Conservation (phyloP, 2,113 vertebrate genomes). For the Tursiops truncatus region DNA sequence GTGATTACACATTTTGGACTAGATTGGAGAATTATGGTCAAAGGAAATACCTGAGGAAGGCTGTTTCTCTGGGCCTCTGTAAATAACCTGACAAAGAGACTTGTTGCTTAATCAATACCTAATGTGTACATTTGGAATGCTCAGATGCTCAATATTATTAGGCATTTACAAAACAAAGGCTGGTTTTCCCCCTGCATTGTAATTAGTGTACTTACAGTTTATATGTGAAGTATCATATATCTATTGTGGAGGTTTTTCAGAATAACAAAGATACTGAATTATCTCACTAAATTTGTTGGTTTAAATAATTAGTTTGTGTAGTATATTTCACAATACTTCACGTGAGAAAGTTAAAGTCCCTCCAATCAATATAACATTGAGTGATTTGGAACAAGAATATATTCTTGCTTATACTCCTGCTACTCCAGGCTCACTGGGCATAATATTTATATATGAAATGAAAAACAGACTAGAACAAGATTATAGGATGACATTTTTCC, state of each 20-base stretch:
- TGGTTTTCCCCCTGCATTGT: slow-evolving; percentile 63
- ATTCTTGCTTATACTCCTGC: slow-evolving; percentile 13
- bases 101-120: slow-evolving; percentile 44
- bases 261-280: slow-evolving; percentile 57
- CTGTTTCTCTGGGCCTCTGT: slow-evolving; percentile 28
- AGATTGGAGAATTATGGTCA: slow-evolving; percentile 22
- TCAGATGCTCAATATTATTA: slow-evolving; percentile 60
- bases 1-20: slow-evolving; percentile 25
- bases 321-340: slow-evolving; percentile 51
- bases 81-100: slow-evolving; percentile 50
- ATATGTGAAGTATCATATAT: slow-evolving; percentile 64
- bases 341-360: not conserved
- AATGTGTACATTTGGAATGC: slow-evolving; percentile 53
- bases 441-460: slow-evolving; percentile 59
- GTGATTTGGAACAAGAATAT: not conserved
- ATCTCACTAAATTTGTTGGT: slow-evolving; percentile 42
- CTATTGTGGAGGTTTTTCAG: slow-evolving; percentile 55
- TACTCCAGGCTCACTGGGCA: not conserved
- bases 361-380: not conserved
- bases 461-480: slow-evolving; percentile 43
- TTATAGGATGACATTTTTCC: not conserved
- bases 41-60: not conserved
- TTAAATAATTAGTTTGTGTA: slow-evolving; percentile 58
- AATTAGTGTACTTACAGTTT: slow-evolving; percentile 74
- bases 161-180: slow-evolving; percentile 57